Percentiles rank a stretch among this genome's conserved stretches.
phyloP scores from a whole-genome alignment of 2,113 vertebrate genomes.

The Halichoeres trimaculatus region DNA sequence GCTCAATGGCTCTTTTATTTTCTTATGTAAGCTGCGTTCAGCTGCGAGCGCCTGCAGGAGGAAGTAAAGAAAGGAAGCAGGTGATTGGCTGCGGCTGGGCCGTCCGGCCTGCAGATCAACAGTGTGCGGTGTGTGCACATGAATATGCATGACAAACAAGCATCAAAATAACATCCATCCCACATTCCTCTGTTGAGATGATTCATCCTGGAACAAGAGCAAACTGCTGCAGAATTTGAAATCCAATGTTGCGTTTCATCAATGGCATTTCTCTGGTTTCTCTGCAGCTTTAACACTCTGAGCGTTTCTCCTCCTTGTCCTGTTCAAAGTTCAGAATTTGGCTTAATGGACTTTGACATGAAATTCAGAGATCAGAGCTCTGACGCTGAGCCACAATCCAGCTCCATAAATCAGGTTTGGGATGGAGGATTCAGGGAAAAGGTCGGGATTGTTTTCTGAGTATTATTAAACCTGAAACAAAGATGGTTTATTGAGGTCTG shows the following conservation, averaged over 20 bases:
- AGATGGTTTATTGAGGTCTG: not conserved
- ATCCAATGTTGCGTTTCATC: not conserved
- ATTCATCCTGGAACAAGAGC: not conserved
- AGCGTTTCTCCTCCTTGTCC: not conserved
- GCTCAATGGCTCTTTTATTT: constrained; percentile 68
- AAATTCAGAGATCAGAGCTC: not conserved
- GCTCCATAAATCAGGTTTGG: constrained; percentile 1
- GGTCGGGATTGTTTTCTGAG: not conserved
- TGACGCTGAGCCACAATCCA: not conserved
- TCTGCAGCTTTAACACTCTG: not conserved
- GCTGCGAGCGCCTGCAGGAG: constrained; percentile 31
- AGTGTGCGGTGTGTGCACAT: constrained; percentile 18
- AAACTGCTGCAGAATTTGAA: not conserved
- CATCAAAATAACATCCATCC: not conserved
- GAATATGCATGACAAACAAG: constrained; percentile 1
- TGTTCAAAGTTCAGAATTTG: not conserved
- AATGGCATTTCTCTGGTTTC: no score
- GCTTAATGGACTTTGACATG: not conserved
- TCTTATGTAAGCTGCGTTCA: constrained; percentile 65
- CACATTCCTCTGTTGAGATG: not conserved
- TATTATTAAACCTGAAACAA: not conserved
- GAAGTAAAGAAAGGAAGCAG: constrained; percentile 41
- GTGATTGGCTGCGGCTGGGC: constrained; percentile 12
- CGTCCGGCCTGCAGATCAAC: not conserved
- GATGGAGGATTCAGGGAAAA: not conserved